phyloP scores from a whole-genome alignment of 2,888 invertebrate species.

The Heliconius cydno region DNA sequence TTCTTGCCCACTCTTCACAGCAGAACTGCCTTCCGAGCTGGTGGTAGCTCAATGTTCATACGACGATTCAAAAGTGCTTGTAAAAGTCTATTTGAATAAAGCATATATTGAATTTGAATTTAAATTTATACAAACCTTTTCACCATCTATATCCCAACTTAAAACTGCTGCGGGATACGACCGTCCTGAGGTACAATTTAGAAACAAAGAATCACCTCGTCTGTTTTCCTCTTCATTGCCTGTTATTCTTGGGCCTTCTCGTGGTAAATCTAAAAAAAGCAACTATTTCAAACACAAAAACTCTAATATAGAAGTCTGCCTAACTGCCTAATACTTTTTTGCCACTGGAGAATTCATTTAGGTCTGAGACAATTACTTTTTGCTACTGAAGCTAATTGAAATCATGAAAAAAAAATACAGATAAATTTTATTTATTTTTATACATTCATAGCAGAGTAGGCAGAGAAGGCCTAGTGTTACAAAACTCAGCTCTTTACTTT shows the following conservation, averaged over 20 bases:
- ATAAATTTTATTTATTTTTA: not conserved
- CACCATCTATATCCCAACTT: constrained; percentile 91
- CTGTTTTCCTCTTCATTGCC: constrained; percentile 89
- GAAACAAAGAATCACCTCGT: constrained; percentile 88
- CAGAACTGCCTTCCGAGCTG: too few relatives aligned
- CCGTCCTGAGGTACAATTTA: constrained; percentile 90
- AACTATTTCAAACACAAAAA: constrained; percentile 20
- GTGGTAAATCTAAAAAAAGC: constrained; percentile 83
- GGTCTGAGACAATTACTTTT: constrained; percentile 15
- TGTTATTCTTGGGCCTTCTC: constrained; percentile 89
- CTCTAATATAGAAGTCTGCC: constrained; percentile 5
- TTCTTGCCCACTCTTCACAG: too few relatives aligned
- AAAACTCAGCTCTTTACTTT: not conserved
- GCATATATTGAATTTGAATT: too few relatives aligned
- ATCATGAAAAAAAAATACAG: not conserved
- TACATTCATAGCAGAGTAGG: not conserved
- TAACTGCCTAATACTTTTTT: constrained; percentile 9
- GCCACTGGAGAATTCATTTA: constrained; percentile 9
- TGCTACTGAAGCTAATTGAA: constrained; percentile 13
- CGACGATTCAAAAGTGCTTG: too few relatives aligned
- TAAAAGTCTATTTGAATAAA: too few relatives aligned
- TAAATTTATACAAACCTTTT: constrained; percentile 83
- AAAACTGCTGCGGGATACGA: constrained; percentile 89
- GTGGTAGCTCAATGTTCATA: too few relatives aligned
- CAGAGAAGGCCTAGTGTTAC: not conserved